Percentiles rank a stretch among this genome's conserved stretches.
phyloP scores from a whole-genome alignment of 2,797 vertebrate genomes.

The Chiloscyllium punctatum region DNA sequence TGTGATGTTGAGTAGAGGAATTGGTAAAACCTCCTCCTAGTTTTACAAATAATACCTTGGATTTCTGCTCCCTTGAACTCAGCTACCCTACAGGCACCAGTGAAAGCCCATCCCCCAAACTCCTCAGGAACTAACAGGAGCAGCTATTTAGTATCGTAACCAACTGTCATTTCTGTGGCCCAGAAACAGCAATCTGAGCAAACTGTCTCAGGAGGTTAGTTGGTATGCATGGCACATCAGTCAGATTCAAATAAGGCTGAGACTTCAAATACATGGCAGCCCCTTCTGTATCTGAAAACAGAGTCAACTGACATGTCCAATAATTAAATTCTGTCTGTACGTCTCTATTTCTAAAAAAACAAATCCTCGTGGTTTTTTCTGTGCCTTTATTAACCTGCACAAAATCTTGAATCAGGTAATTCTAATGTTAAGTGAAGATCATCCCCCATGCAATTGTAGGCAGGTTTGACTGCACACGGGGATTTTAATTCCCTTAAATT shows the following conservation, averaged over 20 bases:
- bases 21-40: background rate
- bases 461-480: no score
- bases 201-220: background rate
- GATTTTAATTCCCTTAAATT: no score
- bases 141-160: no score
- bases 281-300: background rate
- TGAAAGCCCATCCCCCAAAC: no score
- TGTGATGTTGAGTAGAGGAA: background rate
- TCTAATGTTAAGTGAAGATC: background rate
- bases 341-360: background rate
- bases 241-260: background rate
- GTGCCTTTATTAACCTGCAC: background rate
- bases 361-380: background rate
- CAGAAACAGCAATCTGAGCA: background rate
- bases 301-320: background rate
- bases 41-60: background rate
- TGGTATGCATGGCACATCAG: background rate
- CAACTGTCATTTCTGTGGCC: background rate
- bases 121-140: background rate
- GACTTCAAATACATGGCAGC: background rate
- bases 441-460: no score
- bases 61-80: background rate
- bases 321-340: background rate
- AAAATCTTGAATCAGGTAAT: background rate
- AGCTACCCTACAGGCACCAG: background rate